Conservation (phyloP, 2,113 vertebrate species). For the Pelusios castaneus region DNA sequence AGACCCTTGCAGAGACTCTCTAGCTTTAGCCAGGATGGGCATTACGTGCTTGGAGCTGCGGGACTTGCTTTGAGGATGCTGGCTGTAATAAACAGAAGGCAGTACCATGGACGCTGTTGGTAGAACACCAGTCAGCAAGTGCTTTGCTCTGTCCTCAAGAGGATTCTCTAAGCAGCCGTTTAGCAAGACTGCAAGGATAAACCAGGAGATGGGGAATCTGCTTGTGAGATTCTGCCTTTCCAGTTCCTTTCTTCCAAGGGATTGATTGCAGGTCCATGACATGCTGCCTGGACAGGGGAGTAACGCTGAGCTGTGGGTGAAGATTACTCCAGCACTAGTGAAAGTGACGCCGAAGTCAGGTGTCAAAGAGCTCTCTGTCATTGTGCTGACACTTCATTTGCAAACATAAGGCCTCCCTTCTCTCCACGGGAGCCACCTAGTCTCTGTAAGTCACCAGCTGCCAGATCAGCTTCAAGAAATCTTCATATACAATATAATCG, state of each 20-base stretch:
- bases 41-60: neutral
- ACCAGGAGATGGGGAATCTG: neutral
- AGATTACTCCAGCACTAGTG: neutral
- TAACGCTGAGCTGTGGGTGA: neutral
- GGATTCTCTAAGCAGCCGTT: neutral
- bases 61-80: neutral
- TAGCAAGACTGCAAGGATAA: neutral
- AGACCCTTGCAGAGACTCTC: neutral
- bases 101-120: neutral
- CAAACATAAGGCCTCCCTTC: fast-evolving
- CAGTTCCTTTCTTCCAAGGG: fast-evolving
- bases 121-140: neutral
- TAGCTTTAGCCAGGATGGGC: neutral
- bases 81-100: neutral
- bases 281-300: neutral
- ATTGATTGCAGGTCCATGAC: fast-evolving
- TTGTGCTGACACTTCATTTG: neutral
- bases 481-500: fast-evolving
- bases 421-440: fast-evolving
- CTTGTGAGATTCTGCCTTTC: neutral
- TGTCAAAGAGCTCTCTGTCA: fast-evolving
- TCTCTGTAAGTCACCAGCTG: fast-evolving
- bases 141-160: neutral
- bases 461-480: neutral
- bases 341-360: neutral